Evolutionary conservation across 2,113 vertebrate species (phyloP).

Genomic region (Bostrychus sinensis): DNA sequence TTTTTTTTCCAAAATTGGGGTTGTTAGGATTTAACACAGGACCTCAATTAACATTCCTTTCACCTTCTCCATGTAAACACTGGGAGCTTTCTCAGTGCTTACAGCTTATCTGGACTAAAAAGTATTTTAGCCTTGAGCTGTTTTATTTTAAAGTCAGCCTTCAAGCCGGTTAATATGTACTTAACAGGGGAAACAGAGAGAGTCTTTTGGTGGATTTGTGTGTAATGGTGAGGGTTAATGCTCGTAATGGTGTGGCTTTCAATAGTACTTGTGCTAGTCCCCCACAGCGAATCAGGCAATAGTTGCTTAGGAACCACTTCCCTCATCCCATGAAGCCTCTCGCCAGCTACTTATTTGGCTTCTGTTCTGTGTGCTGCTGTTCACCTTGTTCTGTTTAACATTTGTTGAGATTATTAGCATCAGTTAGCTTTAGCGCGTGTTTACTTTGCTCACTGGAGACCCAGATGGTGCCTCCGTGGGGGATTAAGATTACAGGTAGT

Average conservation of each 20-base stretch:
- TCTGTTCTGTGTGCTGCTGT: constrained; percentile 33
- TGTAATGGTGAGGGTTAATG: constrained; percentile 32
- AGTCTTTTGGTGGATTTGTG: constrained; percentile 17
- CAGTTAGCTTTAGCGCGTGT: constrained; percentile 54
- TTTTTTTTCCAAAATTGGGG: no score
- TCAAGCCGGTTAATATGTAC: constrained; percentile 25
- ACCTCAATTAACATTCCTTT: no score
- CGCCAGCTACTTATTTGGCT: constrained; percentile 40
- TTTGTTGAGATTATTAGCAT: constrained; percentile 57
- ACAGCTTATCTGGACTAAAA: constrained; percentile 2
- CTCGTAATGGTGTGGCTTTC: constrained; percentile 49
- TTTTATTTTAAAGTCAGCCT: constrained; percentile 22
- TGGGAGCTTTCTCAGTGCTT: no score
- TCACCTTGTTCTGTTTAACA: constrained; percentile 37
- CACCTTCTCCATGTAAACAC: neutral
- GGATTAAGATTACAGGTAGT: constrained; percentile 56
- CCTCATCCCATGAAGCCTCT: constrained; percentile 29
- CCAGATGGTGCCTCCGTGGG: constrained; percentile 61
- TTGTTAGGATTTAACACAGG: no score
- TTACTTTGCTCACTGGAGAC: constrained; percentile 58
- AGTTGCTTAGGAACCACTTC: constrained; percentile 69
- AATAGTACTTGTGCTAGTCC: constrained; percentile 17
- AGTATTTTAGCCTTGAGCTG: neutral
- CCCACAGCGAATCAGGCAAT: constrained; percentile 39
- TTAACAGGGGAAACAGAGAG: constrained; percentile 27